Percentiles rank a stretch among this genome's conserved stretches.
Evolutionary conservation across 2,797 vertebrate species (phyloP).

Genomic region (Mareca strepera): DNA sequence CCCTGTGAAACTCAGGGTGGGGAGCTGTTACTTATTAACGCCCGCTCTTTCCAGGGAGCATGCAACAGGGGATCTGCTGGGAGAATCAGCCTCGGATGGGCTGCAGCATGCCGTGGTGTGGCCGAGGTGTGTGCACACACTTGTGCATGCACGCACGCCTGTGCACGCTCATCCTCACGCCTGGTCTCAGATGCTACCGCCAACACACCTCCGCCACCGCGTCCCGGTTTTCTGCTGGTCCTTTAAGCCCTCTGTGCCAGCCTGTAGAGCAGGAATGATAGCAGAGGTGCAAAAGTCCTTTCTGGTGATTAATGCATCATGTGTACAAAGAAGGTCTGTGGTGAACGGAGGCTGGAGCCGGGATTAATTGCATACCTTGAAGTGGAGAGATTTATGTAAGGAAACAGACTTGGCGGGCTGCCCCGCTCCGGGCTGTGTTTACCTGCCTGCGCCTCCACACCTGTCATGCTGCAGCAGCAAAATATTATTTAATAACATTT

Average conservation of each 20-base stretch:
- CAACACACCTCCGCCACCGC: background rate
- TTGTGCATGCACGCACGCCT: fast-evolving
- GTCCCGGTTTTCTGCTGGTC: background rate
- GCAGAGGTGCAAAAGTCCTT: slow-evolving; percentile 64
- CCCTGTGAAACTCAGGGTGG: slow-evolving; percentile 23
- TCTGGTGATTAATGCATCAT: slow-evolving; percentile 69
- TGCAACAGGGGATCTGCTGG: background rate
- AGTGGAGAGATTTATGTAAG: slow-evolving; percentile 75
- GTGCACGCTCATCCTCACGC: fast-evolving
- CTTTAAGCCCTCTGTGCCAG: background rate
- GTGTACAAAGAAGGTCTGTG: slow-evolving; percentile 69
- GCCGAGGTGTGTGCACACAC: background rate
- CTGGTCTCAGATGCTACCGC: background rate
- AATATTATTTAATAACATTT: slow-evolving; percentile 56
- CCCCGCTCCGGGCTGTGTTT: slow-evolving; percentile 51
- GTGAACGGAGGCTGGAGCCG: slow-evolving; percentile 60
- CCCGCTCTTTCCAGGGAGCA: background rate
- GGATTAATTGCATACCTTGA: slow-evolving; percentile 75
- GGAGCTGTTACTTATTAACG: slow-evolving; percentile 46
- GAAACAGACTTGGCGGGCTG: slow-evolving; percentile 66
- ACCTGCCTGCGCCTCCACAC: slow-evolving; percentile 61
- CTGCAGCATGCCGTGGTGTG: fast-evolving
- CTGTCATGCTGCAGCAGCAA: slow-evolving; percentile 63
- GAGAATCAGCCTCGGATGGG: background rate
- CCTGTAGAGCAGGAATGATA: background rate